Evolutionary conservation across 1,140 invertebrate species (phyloP).

Genomic region (Bombus haemorrhoidalis): DNA sequence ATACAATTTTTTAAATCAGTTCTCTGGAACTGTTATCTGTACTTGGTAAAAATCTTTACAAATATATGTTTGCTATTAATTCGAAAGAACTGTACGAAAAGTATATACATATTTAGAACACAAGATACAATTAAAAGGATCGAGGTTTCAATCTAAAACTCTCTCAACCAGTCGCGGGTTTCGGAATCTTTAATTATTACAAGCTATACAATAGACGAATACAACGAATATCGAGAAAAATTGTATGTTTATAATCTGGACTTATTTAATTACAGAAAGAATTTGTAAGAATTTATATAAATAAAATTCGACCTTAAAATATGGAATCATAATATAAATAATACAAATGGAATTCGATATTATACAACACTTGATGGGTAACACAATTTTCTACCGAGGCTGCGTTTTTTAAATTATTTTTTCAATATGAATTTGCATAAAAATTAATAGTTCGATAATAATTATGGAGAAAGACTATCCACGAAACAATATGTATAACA

Average conservation of each 20-base stretch:
- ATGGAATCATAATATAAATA: neutral
- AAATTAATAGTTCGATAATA: no score
- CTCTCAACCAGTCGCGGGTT: no score
- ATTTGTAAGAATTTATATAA: neutral
- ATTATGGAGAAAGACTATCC: no score
- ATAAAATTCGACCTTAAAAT: neutral
- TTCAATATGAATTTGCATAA: no score
- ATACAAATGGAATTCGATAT: neutral
- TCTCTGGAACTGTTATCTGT: neutral
- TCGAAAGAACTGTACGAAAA: neutral
- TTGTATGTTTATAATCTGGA: neutral
- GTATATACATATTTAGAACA: no score
- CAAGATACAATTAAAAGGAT: no score
- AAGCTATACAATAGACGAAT: neutral
- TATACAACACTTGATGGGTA: no score
- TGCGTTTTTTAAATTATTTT: no score
- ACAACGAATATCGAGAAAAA: neutral
- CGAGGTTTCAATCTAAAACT: no score
- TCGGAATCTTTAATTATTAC: neutral
- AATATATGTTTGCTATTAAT: neutral
- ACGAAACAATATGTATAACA: neutral
- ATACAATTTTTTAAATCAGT: no score
- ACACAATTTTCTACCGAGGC: no score
- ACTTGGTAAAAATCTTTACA: neutral
- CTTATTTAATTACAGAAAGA: neutral